phyloP scores from a whole-genome alignment of 2,888 invertebrate genomes.

The Anticlea derivata region DNA sequence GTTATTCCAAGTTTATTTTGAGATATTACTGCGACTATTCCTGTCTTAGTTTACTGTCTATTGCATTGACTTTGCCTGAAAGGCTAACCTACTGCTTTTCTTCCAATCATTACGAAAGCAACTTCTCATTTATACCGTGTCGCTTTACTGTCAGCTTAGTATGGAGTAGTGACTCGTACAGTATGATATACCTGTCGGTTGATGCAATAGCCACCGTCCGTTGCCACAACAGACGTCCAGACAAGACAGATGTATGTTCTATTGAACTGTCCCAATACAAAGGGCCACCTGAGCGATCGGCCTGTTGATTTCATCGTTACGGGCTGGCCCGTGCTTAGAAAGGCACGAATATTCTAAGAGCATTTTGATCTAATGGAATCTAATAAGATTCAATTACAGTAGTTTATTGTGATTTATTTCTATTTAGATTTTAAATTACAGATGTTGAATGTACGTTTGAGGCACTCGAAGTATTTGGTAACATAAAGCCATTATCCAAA shows the following conservation, averaged over 20 bases:
- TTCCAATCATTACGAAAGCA: constrained; percentile 1
- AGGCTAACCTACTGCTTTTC: not conserved
- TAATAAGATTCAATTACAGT: constrained; percentile 25
- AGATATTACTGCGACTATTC: not conserved
- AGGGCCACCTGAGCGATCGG: constrained; percentile 56
- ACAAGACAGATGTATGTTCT: constrained; percentile 61
- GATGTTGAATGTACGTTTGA: constrained; percentile 3
- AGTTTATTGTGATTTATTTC: constrained; percentile 15
- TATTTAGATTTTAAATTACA: constrained; percentile 23
- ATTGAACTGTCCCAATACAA: constrained; percentile 64
- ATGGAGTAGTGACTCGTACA: constrained; percentile 5
- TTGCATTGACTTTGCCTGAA: not conserved
- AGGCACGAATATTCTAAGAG: constrained; percentile 31
- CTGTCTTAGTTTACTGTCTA: constrained; percentile 2
- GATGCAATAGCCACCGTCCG: constrained; percentile 50
- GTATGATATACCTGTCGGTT: constrained; percentile 29
- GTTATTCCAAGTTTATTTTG: no score
- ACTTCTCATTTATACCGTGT: constrained; percentile 5
- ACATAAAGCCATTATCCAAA: constrained; percentile 4
- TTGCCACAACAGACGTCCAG: constrained; percentile 37
- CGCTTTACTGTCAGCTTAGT: constrained; percentile 4
- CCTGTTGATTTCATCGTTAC: constrained; percentile 48
- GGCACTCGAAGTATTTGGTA: constrained; percentile 6
- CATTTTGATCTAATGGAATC: constrained; percentile 28
- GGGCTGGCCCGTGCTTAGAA: constrained; percentile 25